These are phyloP conservation scores for Dorcus parallelipipedus DNA, from an alignment of 2,888 invertebrate species.

Conservation along the genomic window DNA sequence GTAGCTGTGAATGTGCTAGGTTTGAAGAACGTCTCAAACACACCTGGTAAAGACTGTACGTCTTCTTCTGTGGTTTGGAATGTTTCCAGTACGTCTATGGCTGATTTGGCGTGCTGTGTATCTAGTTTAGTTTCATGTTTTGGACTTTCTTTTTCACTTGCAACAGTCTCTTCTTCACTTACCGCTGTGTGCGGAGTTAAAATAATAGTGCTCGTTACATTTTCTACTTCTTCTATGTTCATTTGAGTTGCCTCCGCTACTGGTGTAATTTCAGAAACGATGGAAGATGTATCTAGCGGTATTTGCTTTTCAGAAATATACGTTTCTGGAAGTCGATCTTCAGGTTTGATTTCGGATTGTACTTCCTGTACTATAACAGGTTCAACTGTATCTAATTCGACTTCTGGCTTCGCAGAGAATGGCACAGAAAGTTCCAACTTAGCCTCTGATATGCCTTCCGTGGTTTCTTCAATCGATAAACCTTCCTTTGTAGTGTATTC, in stretches of 20 bases:
- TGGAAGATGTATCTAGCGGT: constrained; percentile 49
- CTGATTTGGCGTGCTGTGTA: constrained; percentile 24
- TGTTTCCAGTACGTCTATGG: constrained; percentile 37
- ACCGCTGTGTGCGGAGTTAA: constrained; percentile 49
- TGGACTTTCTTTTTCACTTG: constrained; percentile 21
- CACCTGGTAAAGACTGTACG: constrained; percentile 49
- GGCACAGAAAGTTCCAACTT: constrained; percentile 53
- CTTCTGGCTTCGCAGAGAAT: constrained; percentile 55
- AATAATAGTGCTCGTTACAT: constrained; percentile 43
- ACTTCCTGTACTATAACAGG: constrained; percentile 66
- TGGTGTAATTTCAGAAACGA: constrained; percentile 52
- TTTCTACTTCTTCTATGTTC: constrained; percentile 25
- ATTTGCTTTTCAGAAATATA: constrained; percentile 68
- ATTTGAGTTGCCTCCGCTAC: constrained; percentile 42
- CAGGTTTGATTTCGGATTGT: constrained; percentile 66
- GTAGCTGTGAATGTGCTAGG: constrained; percentile 48
- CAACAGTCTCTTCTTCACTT: constrained; percentile 32
- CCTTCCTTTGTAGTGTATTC: constrained; percentile 61
- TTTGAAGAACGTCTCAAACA: constrained; percentile 47
- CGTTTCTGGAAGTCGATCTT: constrained; percentile 73
- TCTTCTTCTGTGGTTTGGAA: constrained; percentile 52
- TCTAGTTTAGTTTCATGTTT: constrained; percentile 17
- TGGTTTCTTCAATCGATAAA: constrained; percentile 60
- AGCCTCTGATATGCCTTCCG: constrained; percentile 55
- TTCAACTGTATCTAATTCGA: constrained; percentile 62